phyloP scores from a whole-genome alignment of 2,797 vertebrate species.

The Malacoraja senta region DNA sequence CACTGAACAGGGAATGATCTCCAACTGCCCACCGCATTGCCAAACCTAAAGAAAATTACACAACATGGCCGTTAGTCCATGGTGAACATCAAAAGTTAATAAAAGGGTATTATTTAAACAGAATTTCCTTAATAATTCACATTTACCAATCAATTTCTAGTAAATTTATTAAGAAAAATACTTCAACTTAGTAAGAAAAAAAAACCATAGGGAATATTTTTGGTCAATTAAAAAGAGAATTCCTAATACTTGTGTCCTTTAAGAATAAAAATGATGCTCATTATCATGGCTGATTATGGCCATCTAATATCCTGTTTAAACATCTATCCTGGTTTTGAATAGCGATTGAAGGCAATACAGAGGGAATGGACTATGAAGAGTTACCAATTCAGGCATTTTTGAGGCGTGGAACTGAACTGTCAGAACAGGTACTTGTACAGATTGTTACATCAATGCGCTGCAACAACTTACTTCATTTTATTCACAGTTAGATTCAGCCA shows the following conservation, averaged over 20 bases:
- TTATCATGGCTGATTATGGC: neutral
- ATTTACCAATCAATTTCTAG: neutral
- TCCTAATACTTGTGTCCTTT: no score
- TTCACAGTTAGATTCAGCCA: neutral
- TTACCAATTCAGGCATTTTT: neutral
- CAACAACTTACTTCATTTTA: neutral
- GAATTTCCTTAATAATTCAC: neutral
- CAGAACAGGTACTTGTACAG: neutral
- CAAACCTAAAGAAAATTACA: constrained; percentile 66
- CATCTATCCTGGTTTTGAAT: neutral
- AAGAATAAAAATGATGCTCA: neutral
- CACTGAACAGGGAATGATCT: constrained; percentile 91
- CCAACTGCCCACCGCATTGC: constrained; percentile 88
- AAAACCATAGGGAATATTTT: neutral
- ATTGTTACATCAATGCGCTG: neutral
- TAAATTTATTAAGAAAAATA: neutral
- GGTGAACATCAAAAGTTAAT: neutral
- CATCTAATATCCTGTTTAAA: neutral
- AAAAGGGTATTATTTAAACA: neutral
- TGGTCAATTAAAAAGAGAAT: neutral
- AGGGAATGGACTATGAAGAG: neutral
- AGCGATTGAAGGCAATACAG: neutral
- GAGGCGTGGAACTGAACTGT: neutral
- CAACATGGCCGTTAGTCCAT: neutral
- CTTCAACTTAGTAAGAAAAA: no score